These are phyloP conservation scores for Parelbella ahira DNA, from an alignment of 2,888 invertebrate species.

Conservation along the genomic window DNA sequence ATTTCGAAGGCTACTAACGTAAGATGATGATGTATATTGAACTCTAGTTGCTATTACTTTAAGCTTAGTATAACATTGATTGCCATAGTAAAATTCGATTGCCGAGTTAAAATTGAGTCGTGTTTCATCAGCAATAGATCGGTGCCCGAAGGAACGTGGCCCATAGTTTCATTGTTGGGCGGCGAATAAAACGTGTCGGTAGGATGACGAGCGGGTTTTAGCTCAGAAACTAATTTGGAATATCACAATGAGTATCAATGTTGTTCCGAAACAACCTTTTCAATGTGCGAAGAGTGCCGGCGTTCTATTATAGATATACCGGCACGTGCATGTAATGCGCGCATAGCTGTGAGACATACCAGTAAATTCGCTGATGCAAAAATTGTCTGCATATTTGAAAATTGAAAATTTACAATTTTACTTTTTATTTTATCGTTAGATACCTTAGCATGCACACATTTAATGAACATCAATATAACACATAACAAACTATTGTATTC, in stretches of 20 bases:
- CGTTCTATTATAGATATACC: slow-evolving; percentile 51
- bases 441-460: too few species aligned
- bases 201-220: slow-evolving; percentile 72
- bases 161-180: slow-evolving; percentile 67
- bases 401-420: too few species aligned
- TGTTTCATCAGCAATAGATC: slow-evolving; percentile 53
- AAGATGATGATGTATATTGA: slow-evolving; percentile 53
- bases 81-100: slow-evolving; percentile 41
- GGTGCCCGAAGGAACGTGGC: slow-evolving; percentile 71
- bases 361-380: slow-evolving; percentile 10
- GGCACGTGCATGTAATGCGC: slow-evolving; percentile 54
- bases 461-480: too few species aligned
- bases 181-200: slow-evolving; percentile 70
- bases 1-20: slow-evolving; percentile 48
- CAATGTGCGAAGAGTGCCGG: slow-evolving; percentile 62
- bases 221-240: slow-evolving; percentile 77
- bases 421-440: too few species aligned
- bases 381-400: too few species aligned
- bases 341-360: neutral
- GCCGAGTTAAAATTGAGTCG: slow-evolving; percentile 53
- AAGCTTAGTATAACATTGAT: slow-evolving; percentile 48
- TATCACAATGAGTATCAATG: slow-evolving; percentile 76
- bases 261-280: slow-evolving; percentile 70
- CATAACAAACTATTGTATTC: too few species aligned
- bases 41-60: slow-evolving; percentile 52